A percentile compares a stretch with the other conserved stretches of the same genome.
phyloP scores from a whole-genome alignment of 2,113 vertebrate species.

The Bubo bubo region DNA sequence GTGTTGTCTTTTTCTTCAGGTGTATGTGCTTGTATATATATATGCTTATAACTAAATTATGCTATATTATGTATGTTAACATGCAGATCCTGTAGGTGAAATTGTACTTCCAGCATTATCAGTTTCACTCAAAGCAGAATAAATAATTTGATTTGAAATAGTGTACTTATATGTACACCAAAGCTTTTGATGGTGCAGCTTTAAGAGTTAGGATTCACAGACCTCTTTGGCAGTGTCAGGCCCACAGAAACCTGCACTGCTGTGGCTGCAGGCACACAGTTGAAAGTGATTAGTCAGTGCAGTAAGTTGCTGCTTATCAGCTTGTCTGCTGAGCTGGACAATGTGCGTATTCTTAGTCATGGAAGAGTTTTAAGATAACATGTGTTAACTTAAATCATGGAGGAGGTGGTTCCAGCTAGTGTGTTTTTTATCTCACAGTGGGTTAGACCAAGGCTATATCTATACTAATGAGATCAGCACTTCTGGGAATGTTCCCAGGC shows the following conservation, averaged over 20 bases:
- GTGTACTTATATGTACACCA: not conserved
- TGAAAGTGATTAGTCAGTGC: not conserved
- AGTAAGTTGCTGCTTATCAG: not conserved
- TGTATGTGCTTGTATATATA: not conserved
- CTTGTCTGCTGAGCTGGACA: not conserved
- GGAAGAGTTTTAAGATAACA: not conserved
- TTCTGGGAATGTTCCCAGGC: slow-evolving; percentile 28
- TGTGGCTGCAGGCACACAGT: not conserved
- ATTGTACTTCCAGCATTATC: not conserved
- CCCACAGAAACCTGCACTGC: not conserved
- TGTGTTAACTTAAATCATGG: not conserved
- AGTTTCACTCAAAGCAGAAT: not conserved
- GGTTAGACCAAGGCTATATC: slow-evolving; percentile 4
- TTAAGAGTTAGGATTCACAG: not conserved
- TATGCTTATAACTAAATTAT: not conserved
- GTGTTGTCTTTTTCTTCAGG: not conserved
- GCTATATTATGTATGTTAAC: fast-evolving
- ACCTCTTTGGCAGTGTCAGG: not conserved
- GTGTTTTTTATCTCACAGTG: not conserved
- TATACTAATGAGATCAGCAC: slow-evolving; percentile 23
- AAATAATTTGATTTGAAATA: not conserved
- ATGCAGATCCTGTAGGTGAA: not conserved
- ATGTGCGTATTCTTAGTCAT: not conserved
- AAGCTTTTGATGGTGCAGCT: not conserved
- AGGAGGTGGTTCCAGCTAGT: not conserved